Conservation (phyloP, 1,140 invertebrate species). For the Zelostemma sp. region DNA sequence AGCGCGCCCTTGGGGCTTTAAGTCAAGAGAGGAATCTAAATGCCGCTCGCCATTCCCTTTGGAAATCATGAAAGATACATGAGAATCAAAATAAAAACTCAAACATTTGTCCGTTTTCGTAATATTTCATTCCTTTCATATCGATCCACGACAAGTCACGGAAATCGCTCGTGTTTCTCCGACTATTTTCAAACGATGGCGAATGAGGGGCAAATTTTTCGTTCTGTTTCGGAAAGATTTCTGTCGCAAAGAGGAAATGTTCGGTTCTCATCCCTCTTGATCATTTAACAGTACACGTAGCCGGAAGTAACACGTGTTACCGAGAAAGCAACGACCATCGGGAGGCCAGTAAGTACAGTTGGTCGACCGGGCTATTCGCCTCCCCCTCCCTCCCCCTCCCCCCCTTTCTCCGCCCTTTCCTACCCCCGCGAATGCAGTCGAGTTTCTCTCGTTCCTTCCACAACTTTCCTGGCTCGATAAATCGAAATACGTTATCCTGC, state of each 20-base stretch:
- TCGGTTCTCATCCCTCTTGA: background rate
- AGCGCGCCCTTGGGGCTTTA: constrained; percentile 36
- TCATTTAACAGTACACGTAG: background rate
- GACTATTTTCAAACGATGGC: background rate
- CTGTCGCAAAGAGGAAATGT: background rate
- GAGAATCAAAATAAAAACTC: constrained; percentile 31
- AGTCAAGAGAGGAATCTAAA: constrained; percentile 30
- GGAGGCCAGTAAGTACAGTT: constrained; percentile 33
- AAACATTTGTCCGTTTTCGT: constrained; percentile 27
- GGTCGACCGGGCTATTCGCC: constrained; percentile 37
- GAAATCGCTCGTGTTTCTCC: constrained; percentile 15
- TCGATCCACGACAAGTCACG: background rate
- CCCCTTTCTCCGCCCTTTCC: no score
- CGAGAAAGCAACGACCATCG: constrained; percentile 19
- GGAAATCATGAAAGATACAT: constrained; percentile 29
- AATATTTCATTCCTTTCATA: constrained; percentile 18
- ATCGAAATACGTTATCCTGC: constrained; percentile 53
- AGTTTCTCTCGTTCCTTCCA: constrained; percentile 24
- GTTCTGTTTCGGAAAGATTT: no score
- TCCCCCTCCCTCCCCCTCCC: background rate
- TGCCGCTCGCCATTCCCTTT: constrained; percentile 9
- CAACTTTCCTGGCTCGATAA: constrained; percentile 25
- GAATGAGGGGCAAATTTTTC: background rate
- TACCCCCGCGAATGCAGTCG: constrained; percentile 3
- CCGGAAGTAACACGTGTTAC: constrained; percentile 1